Conservation (phyloP, 2,888 invertebrate species). For the Cetonia aurata region DNA sequence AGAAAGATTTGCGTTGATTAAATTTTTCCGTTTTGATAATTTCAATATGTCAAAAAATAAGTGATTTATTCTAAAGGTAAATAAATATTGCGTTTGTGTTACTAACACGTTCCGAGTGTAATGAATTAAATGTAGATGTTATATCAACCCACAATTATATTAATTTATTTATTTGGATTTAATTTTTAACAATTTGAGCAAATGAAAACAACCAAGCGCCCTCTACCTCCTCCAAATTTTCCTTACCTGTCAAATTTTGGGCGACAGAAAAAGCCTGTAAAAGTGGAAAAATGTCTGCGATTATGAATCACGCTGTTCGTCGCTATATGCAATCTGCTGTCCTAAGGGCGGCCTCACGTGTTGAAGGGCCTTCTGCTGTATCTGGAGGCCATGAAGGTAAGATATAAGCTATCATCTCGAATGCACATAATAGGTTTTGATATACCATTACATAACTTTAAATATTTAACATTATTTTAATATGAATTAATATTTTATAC, state of each 20-base stretch:
- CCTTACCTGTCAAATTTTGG: conserved; percentile 16
- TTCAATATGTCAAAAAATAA: too few species aligned
- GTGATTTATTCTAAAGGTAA: too few species aligned
- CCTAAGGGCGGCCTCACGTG: conserved; percentile 59
- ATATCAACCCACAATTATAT: too few species aligned
- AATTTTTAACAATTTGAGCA: too few species aligned
- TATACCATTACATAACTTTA: conserved; percentile 31
- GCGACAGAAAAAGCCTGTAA: background rate
- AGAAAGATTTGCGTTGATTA: background rate
- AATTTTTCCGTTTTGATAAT: background rate
- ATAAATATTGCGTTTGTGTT: too few species aligned
- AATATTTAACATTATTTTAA: conserved; percentile 33
- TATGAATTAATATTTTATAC: background rate
- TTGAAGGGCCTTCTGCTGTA: conserved; percentile 65
- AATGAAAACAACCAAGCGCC: too few species aligned
- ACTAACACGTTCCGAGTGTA: too few species aligned
- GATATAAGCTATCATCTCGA: conserved; percentile 7
- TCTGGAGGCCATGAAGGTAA: conserved; percentile 66
- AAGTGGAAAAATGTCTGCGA: conserved; percentile 64
- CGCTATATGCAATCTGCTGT: conserved; percentile 68
- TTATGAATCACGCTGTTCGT: conserved; percentile 66
- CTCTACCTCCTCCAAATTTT: background rate
- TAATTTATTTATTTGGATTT: too few species aligned
- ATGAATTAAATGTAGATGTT: too few species aligned
- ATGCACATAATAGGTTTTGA: conserved; percentile 18